Evolutionary conservation across 2,797 vertebrate genomes (phyloP).

Genomic region (Okamejei kenojei): DNA sequence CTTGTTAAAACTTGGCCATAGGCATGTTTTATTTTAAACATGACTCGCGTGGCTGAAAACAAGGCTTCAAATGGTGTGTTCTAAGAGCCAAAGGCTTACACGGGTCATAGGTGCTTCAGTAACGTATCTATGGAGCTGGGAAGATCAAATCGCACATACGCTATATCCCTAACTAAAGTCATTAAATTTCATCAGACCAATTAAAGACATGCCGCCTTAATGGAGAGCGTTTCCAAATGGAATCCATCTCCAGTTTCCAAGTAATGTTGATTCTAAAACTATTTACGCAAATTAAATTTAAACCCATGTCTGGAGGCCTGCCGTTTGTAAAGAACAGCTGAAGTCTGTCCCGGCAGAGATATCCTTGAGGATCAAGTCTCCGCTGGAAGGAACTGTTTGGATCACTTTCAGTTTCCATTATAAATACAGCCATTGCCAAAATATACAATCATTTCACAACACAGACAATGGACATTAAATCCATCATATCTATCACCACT

Average conservation of each 20-base stretch:
- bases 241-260: background rate
- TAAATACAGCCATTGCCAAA: background rate
- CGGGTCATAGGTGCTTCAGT: background rate
- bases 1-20: background rate
- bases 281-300: background rate
- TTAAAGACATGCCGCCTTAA: background rate
- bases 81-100: background rate
- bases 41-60: background rate
- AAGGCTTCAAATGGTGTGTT: background rate
- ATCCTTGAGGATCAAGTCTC: background rate
- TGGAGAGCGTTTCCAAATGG: background rate
- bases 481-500: background rate
- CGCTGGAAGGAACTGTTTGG: background rate
- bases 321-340: constrained; percentile 20
- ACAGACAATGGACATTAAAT: background rate
- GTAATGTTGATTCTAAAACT: constrained; percentile 17
- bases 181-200: background rate
- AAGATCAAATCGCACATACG: background rate
- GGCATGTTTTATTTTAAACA: background rate
- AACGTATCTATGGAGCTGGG: background rate
- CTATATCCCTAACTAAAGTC: background rate
- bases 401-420: background rate
- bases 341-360: background rate
- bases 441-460: background rate
- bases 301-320: background rate